Base-by-base conservation (phyloP, 2,888 invertebrate species). In the Polyommatus iphigenia region DNA sequence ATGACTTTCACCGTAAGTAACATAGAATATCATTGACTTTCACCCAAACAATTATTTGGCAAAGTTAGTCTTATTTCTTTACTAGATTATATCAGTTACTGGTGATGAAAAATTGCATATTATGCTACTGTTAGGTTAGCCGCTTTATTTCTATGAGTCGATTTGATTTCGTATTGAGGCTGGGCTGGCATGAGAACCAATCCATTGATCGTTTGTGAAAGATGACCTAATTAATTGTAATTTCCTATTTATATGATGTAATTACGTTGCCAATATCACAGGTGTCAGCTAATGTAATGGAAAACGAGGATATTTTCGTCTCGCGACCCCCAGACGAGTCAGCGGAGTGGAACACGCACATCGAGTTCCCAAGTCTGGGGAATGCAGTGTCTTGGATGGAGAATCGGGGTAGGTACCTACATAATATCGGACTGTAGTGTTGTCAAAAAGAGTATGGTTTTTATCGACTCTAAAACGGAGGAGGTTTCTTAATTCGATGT, bases 221-320 rank as follows among this genome's bases (percentile, higher is more conserved):
- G 46, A 13, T 67, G 24, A 59, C 59, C 20, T 20, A 15, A 29
- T n/a, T 24, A 62, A 36, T 8, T n/a, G 2, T 72, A n/a, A 72
- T 41, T 41, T 72, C 36, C 72, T 15, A 20, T 72, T 41, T 72
- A n/a, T 72, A 41, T 3, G 18, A 5, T 75, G 75, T 54, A 50
- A 75, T 54, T 24, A 75, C 24, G 75, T 20, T 20, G 24, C 24
- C 75, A 29, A 75, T 75, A 50, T 75, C 50, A 50, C 24, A 54
- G 75, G 46, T 50, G 75, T 29, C 75, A 15, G 75, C 75, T 75
- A 50, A 75, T 75, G 50, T 75, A 54, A 75, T 50, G 50, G 75
- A 50, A 73, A 46, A 54, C 50, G 29, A 75, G 46, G 50, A 75
- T 54, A 75, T 73, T 73, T 46, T 73, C 73, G 46, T 73, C 46